phyloP scores from a whole-genome alignment of 1,140 invertebrate species.

The Anthonomus grandis region DNA sequence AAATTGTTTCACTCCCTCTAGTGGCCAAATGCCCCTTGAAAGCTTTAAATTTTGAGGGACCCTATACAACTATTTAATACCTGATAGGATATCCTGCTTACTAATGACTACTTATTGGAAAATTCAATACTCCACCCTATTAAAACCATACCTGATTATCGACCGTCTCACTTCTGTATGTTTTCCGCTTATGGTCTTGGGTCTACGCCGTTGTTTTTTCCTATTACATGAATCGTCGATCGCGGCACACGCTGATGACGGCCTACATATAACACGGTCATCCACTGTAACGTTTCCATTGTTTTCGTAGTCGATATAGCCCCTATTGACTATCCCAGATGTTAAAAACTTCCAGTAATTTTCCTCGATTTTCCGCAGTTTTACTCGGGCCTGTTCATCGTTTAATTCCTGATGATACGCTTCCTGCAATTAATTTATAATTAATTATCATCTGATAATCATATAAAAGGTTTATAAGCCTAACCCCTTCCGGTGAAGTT shows the following conservation, averaged over 20 bases:
- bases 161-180: conserved; percentile 21
- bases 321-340: conserved; percentile 32
- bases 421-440: neutral
- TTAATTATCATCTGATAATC: neutral
- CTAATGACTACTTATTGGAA: no score
- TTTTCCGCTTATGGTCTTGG: conserved; percentile 26
- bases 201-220: conserved; percentile 22
- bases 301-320: conserved; percentile 32
- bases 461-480: no score
- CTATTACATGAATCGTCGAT: conserved; percentile 12
- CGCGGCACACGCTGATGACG: conserved; percentile 30
- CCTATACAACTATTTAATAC: no score
- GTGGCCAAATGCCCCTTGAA: no score
- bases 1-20: no score
- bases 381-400: conserved; percentile 27
- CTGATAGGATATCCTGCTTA: no score
- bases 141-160: conserved; percentile 16
- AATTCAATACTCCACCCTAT: no score
- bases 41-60: no score
- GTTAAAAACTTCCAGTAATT: conserved; percentile 36
- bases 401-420: conserved; percentile 10
- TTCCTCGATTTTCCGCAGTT: conserved; percentile 35
- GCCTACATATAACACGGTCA: conserved; percentile 20
- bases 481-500: no score
- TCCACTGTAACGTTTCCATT: conserved; percentile 12